A percentile compares a stretch with the other conserved stretches of the same genome.
These are phyloP conservation scores for Pelusios castaneus DNA, from an alignment of 2,113 vertebrate species.

Conservation along the genomic window DNA sequence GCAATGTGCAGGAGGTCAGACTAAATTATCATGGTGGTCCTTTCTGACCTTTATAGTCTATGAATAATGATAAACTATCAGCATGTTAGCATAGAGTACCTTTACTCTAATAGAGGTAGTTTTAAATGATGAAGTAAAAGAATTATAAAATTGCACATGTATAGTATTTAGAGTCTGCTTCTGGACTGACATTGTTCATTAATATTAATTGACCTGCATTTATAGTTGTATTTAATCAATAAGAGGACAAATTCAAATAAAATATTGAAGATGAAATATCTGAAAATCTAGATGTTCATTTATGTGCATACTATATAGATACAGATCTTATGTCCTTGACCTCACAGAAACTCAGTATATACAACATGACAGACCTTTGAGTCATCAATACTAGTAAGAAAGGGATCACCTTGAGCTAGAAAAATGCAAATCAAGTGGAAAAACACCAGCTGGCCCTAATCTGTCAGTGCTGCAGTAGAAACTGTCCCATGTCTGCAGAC, in stretches of 20 bases:
- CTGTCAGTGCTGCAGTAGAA: constrained; percentile 7
- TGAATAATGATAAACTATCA: neutral
- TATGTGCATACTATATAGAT: constrained; percentile 13
- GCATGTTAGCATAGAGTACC: neutral
- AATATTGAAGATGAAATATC: neutral
- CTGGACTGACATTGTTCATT: constrained; percentile 1
- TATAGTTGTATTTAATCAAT: constrained; percentile 11
- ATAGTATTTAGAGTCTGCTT: constrained; percentile 26
- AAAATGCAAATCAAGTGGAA: constrained; percentile 70
- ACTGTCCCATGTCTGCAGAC: constrained; percentile 29
- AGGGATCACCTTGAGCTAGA: constrained; percentile 63
- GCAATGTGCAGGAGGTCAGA: neutral
- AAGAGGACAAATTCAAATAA: neutral
- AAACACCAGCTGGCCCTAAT: constrained; percentile 68
- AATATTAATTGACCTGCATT: neutral
- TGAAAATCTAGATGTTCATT: neutral
- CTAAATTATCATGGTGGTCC: neutral
- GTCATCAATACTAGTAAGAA: constrained; percentile 41
- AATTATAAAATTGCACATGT: constrained; percentile 19
- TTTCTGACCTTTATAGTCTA: neutral
- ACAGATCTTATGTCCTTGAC: neutral
- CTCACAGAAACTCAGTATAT: constrained; percentile 27
- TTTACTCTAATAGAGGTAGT: constrained; percentile 3
- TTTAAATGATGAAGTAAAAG: constrained; percentile 19
- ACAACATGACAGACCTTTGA: constrained; percentile 29